phyloP scores from a whole-genome alignment of 2,888 invertebrate species.

The Idaea aversata region DNA sequence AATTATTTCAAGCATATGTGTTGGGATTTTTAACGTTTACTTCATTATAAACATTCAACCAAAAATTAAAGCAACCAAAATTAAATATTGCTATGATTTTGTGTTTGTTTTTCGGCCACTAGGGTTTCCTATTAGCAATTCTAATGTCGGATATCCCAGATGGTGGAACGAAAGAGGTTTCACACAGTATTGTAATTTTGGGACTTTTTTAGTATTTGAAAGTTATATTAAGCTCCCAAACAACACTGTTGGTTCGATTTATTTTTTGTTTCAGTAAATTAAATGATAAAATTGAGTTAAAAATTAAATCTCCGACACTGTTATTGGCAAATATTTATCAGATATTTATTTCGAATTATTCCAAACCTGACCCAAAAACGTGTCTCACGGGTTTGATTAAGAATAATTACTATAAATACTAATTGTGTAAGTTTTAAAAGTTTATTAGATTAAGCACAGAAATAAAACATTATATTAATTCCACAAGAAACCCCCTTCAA shows the following conservation, averaged over 20 bases:
- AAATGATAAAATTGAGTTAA: neutral
- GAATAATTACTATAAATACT: too few species aligned
- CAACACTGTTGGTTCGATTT: neutral
- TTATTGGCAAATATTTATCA: too few species aligned
- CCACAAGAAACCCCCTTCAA: too few species aligned
- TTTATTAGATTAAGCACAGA: too few species aligned
- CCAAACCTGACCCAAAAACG: too few species aligned
- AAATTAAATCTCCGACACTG: too few species aligned
- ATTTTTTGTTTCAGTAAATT: neutral
- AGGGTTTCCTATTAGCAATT: slow-evolving; percentile 42
- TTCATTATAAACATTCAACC: slow-evolving; percentile 6
- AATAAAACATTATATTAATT: too few species aligned
- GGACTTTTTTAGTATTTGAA: slow-evolving; percentile 4
- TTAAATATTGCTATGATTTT: slow-evolving; percentile 43
- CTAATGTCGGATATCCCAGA: slow-evolving; percentile 40
- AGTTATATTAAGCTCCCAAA: slow-evolving; percentile 11
- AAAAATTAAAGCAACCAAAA: slow-evolving; percentile 36
- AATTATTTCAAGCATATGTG: neutral
- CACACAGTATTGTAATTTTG: slow-evolving; percentile 1
- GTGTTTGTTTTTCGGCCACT: slow-evolving; percentile 44
- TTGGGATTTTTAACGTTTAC: slow-evolving; percentile 1
- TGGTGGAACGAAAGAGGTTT: slow-evolving; percentile 25
- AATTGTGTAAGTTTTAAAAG: too few species aligned
- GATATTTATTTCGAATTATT: too few species aligned
- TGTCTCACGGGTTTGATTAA: too few species aligned